Base-by-base conservation (phyloP, 2,797 vertebrate genomes). In the Scyliorhinus canicula region DNA sequence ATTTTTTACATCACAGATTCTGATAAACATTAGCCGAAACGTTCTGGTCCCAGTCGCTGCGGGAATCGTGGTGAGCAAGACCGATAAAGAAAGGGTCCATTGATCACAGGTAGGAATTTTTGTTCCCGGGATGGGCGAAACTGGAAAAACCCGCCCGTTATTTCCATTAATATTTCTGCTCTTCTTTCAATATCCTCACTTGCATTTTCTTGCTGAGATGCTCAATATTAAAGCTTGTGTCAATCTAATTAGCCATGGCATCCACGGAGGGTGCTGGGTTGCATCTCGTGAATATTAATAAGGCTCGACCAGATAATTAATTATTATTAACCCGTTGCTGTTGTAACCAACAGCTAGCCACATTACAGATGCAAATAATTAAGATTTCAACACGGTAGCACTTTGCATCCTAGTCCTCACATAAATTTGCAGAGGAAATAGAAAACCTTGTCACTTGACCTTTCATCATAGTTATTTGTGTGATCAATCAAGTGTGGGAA, bases 381-480 rank as follows among this genome's bases (percentile, higher is more conserved):
- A 94, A 94, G 67, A 50, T 94, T 94, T 94, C 47, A 71, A n/a
- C 67, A 7, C 55, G 93, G 67, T 71, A 50, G 47, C 93, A 94
- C 47, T 55, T 28, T 28, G 16, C 28, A 74, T 74, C 67, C 35
- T 16, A 19, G 28, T n/a, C 44, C 57, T 7, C 95, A 96, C 96
- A 96, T 96, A 95, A 96, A 96, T 95, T 97, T 96, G 96, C 96
- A 96, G 95, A 96, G 95, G 96, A 96, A 96, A 96, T 12, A 96
- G 96, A 96, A 95, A 97, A 95, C 95, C 95, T 95, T 96, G 95
- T 95, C 96, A 97, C 96, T 97, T 97, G 97, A 98, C 97, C 98
- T 98, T 98, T 96, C 96, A 97, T 96, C 96, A 96, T 96, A 96
- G 96, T 96, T 96, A 96, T 96, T 97, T 97, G 96, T 96, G 96